Base-by-base conservation (phyloP, 2,888 invertebrate species). In the Catocala nupta region DNA sequence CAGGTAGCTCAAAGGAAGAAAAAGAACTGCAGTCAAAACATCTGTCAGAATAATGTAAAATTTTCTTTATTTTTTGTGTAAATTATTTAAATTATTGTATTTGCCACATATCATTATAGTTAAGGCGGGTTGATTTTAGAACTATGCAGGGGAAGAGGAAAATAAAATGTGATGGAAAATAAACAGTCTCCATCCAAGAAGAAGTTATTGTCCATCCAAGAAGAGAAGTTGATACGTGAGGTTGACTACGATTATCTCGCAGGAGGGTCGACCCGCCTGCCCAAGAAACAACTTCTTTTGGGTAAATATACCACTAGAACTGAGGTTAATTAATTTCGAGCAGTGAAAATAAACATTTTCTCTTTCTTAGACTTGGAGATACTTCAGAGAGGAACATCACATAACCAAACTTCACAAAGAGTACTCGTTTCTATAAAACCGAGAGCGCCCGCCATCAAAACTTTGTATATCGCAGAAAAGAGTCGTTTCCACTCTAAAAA, bases 91-190 rank as follows among this genome's bases (percentile, higher is more conserved):
- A 87, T 88, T 88, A 81, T 80, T 80, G 81, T 85, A 74, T 73
- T 68, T 59, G 58, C 70, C 63, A 67, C 75, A 71, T 73, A 78
- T 74, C 73, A 58, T 73, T 72, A 68, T 68, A 77, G 73, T 77
- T 80, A 67, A 63, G 73, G 68, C 75, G 70, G 68, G 74, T 77
- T 76, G 75, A 81, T 80, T 78, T 78, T 71, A 72, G 82, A 92
- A 90, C 82, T 92, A 92, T 93, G 91, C 87, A 88, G 80, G 86
- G 85, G 71, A 90, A 84, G 84, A 90, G 83, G 79, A 90, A 86
- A 91, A 87, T 90, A 89, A 88, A 87, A 91, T 92, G 93, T 93
- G 85, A 94, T 94, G 93, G 93, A 93, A 92, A 89, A 89, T 92
- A 92, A 91, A 84, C 85, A 88, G 83, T 80, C 81, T 82, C 86